Percentiles rank a stretch among this genome's conserved stretches.
phyloP scores from a whole-genome alignment of 2,888 invertebrate species.

The Pterobdella sp. region DNA sequence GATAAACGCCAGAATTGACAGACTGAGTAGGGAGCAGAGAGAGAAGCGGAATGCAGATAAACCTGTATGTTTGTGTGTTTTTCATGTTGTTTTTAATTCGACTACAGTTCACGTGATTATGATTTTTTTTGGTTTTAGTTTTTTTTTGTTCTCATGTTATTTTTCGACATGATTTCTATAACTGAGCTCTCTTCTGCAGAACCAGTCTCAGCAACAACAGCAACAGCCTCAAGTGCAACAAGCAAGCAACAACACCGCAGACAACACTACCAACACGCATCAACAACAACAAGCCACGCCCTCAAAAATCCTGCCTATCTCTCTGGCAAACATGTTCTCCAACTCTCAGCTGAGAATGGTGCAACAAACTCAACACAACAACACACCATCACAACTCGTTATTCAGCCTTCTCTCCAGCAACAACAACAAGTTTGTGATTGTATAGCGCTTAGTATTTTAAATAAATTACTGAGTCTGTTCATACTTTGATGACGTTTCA shows the following conservation, averaged over 20 bases:
- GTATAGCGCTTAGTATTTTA: background rate
- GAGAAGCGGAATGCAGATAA: background rate
- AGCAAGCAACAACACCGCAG: slow-evolving; percentile 4
- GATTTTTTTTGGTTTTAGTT: too few relatives aligned
- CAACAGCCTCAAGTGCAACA: background rate
- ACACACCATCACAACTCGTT: background rate
- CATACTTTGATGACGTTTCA: too few relatives aligned
- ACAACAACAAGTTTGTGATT: background rate
- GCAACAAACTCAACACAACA: background rate
- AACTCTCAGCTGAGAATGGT: background rate
- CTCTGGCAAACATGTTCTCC: background rate
- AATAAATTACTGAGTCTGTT: too few relatives aligned
- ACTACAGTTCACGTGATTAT: too few relatives aligned
- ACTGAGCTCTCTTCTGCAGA: too few relatives aligned
- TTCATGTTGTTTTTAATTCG: too few relatives aligned
- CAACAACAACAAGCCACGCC: background rate
- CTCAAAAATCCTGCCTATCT: background rate
- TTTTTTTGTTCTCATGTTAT: too few relatives aligned
- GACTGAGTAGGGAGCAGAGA: background rate
- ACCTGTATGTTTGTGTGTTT: background rate
- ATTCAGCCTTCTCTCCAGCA: background rate
- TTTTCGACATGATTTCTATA: too few relatives aligned
- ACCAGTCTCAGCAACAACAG: too few relatives aligned
- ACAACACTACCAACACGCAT: background rate
- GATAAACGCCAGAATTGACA: background rate